Base-by-base conservation (phyloP, 2,113 vertebrate genomes). In the Mionectes macconnelli region DNA sequence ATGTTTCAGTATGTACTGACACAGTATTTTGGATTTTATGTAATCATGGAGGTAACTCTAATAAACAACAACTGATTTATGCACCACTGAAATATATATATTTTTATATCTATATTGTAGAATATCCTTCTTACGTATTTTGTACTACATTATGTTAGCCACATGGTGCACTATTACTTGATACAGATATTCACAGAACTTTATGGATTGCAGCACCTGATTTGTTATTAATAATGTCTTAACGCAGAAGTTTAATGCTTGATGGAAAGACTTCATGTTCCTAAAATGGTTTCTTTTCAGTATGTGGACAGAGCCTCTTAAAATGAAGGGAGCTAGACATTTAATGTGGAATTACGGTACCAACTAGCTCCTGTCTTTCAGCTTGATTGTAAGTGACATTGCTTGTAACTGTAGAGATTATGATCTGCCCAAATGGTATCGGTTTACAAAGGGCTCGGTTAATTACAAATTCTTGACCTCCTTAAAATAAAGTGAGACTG, bases 21-120 rank as follows among this genome's bases (percentile, higher is more conserved):
- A 94, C 64, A 72, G 63, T 96, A 76, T 97, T 97, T 97, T 97
- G 93, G 84, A 94, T 96, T 94, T 87, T 91, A 22, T 95, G 82
- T 97, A 97, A 97, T 89, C 83, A 81, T 93, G 84, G 42, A 90
- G 87, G 92, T 97, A 95, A 97, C 93, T 96, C 96, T 89, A 97
- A 96, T 97, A 97, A 97, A 94, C 50, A 87, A 94, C 55, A 84
- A 95, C 81, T 94, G 91, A 89, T 96, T 94, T 96, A 94, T 94
- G 84, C 66, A 96, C 70, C 84, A 70, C 37, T 89, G 92, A 85
- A 95, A 89, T 84, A 92, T 70, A 96, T 93, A 81, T 93, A 84
- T 94, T 27, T 73, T 40, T 88, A 89, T 92, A 91, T 82, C 74
- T 84, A 81, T 79, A 57, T 53, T 24, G 31, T 94, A 90, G 74